Base-by-base conservation (phyloP, 2,888 invertebrate species). In the Augochlorella aurata region DNA sequence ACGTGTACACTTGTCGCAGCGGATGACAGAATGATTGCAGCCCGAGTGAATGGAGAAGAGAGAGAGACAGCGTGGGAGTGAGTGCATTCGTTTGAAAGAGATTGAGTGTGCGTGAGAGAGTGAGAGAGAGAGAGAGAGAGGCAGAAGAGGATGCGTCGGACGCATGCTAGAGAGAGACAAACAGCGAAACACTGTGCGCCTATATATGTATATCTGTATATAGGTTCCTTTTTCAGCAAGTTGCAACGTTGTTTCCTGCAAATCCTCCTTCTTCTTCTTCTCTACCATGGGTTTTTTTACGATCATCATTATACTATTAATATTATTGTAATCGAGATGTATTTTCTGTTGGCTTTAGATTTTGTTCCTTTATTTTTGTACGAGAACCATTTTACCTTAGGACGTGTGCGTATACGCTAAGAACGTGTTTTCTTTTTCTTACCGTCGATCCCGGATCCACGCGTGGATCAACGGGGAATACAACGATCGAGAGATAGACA, bases 281-380 rank as follows among this genome's bases (percentile, higher is more conserved):
- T 77, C 24, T 29, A 58, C 66, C 29, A 49, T 81, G 74, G 44
- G 67, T 52, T 38, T 61, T 49, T 52, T 74, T 61, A 29, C 71
- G 47, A n/a, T 58, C 45, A 74, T 47, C 70, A 73, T 72, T 74
- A 79, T 83, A 94, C 94, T 89, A 85, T 83, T 88, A 86, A 84
- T 66, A 74, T 66, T 69, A 81, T 73, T 76, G 50, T 84, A 77
- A 87, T 85, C 87, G 88, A 89, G 87, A 91, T 90, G 89, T 91
- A 91, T 91, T 90, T 90, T 90, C 86, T 88, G 89, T 91, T 91
- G 91, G 91, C 90, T 92, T 92, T 92, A 92, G 91, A 91, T 91
- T 92, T 92, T 90, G 91, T 92, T 91, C 91, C 91, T 92, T 91
- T 92, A 91, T 91, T 92, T 91, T 92, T 91, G 87, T 92, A 92